A percentile compares a stretch with the other conserved stretches of the same genome.
phyloP scores from a whole-genome alignment of 2,113 vertebrate species.

The Tragelaphus scriptus region DNA sequence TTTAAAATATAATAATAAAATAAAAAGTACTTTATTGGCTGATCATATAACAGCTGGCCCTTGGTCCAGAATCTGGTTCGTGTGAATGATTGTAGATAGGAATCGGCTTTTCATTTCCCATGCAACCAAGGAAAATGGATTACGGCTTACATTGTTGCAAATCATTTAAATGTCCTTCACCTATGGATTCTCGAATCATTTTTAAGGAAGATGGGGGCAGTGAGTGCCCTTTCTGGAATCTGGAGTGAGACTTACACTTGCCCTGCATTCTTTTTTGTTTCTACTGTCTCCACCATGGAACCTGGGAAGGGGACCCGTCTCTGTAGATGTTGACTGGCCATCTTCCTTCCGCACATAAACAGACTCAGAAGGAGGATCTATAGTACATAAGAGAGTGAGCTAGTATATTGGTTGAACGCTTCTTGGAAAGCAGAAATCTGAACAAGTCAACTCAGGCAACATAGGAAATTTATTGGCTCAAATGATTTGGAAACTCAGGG shows the following conservation, averaged over 20 bases:
- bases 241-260: not conserved
- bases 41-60: not conserved
- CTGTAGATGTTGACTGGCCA: not conserved
- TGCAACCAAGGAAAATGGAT: not conserved
- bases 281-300: not conserved
- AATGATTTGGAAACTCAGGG: not conserved
- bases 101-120: conserved; percentile 27
- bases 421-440: conserved; percentile 16
- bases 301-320: not conserved
- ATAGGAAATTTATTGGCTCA: not conserved
- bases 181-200: not conserved
- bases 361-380: not conserved
- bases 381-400: not conserved
- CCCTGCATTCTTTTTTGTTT: not conserved
- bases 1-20: not conserved
- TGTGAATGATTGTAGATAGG: not conserved
- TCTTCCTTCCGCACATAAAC: not conserved
- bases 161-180: not conserved
- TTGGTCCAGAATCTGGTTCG: not conserved
- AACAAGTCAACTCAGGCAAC: not conserved
- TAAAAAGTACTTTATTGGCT: not conserved
- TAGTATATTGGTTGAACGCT: not conserved
- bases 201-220: not conserved
- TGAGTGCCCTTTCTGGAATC: not conserved
- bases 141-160: not conserved